Evolutionary conservation across 2,797 vertebrate species (phyloP).

Genomic region (Amphiprion clarkii): DNA sequence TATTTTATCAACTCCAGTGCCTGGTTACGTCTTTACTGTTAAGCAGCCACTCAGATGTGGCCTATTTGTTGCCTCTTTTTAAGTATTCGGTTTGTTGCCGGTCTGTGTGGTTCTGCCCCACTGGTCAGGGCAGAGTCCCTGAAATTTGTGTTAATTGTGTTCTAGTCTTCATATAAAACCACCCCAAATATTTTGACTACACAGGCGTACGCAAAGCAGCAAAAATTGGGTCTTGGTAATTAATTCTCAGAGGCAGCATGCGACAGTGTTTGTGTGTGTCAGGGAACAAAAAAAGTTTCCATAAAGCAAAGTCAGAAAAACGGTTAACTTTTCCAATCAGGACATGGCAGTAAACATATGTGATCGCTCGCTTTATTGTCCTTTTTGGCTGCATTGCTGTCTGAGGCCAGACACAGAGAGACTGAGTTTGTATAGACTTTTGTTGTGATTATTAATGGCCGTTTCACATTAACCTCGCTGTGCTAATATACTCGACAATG

Average conservation of each 20-base stretch:
- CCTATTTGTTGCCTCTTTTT: slow-evolving; percentile 21
- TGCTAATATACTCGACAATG: slow-evolving; percentile 80
- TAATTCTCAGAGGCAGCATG: slow-evolving; percentile 56
- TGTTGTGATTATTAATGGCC: slow-evolving; percentile 80
- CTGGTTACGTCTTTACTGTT: slow-evolving; percentile 36
- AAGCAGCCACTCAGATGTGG: slow-evolving; percentile 34
- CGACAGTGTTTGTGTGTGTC: slow-evolving; percentile 8
- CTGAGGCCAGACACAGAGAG: slow-evolving; percentile 41
- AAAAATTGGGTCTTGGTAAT: slow-evolving; percentile 62
- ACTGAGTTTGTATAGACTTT: slow-evolving; percentile 60
- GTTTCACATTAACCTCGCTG: slow-evolving; percentile 74
- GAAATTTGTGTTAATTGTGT: slow-evolving; percentile 14
- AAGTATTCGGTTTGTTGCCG: slow-evolving; percentile 14
- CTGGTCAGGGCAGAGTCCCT: not conserved
- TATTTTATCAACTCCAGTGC: slow-evolving; percentile 59
- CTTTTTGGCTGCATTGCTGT: slow-evolving; percentile 45
- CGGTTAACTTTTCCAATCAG: slow-evolving; percentile 76
- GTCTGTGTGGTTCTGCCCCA: not conserved
- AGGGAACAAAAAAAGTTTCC: slow-evolving; percentile 17
- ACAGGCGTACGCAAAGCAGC: slow-evolving; percentile 57
- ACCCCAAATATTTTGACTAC: slow-evolving; percentile 43
- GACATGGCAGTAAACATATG: slow-evolving; percentile 72
- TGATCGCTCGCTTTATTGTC: slow-evolving; percentile 71
- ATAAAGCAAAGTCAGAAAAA: slow-evolving; percentile 73
- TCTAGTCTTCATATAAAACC: not conserved